Conservation (phyloP, 2,888 invertebrate species). For the Xylota sylvarum region DNA sequence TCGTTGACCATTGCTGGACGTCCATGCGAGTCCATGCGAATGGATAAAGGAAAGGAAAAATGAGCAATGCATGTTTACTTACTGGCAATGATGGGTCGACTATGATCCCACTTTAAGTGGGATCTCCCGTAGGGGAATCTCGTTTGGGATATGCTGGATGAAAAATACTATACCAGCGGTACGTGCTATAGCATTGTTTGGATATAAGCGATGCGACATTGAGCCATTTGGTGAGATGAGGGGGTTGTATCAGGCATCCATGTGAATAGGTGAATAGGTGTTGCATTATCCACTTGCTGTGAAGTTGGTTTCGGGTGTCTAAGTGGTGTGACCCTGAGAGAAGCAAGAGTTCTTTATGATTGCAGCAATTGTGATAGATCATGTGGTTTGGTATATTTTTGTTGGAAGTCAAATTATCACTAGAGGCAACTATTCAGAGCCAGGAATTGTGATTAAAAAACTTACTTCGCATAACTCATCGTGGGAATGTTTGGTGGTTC, state of each 20-base stretch:
- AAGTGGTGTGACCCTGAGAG: conserved; percentile 52
- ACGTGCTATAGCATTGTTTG: conserved; percentile 67
- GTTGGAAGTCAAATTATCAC: background rate
- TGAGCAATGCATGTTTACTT: conserved; percentile 62
- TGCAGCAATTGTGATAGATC: background rate
- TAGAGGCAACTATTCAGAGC: too few species aligned
- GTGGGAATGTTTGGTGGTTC: too few species aligned
- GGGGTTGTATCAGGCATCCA: conserved; percentile 4
- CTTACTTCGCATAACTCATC: too few species aligned
- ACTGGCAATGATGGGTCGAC: conserved; percentile 46
- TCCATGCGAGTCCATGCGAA: conserved; percentile 16
- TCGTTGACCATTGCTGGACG: conserved; percentile 66
- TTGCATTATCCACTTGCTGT: conserved; percentile 56
- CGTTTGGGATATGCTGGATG: conserved; percentile 42
- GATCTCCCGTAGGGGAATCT: conserved; percentile 60
- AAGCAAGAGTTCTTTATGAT: conserved; percentile 23
- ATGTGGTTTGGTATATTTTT: conserved; percentile 22
- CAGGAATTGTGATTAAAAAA: too few species aligned
- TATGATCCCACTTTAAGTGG: conserved; percentile 56
- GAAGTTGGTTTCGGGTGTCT: conserved; percentile 23
- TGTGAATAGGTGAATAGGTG: conserved; percentile 48
- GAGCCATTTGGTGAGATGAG: conserved; percentile 57
- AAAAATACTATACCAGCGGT: conserved; percentile 36
- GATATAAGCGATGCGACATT: conserved; percentile 53
- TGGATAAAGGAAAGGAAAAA: conserved; percentile 40